phyloP scores from a whole-genome alignment of 2,797 vertebrate genomes.

The Sebastes matsubarae region DNA sequence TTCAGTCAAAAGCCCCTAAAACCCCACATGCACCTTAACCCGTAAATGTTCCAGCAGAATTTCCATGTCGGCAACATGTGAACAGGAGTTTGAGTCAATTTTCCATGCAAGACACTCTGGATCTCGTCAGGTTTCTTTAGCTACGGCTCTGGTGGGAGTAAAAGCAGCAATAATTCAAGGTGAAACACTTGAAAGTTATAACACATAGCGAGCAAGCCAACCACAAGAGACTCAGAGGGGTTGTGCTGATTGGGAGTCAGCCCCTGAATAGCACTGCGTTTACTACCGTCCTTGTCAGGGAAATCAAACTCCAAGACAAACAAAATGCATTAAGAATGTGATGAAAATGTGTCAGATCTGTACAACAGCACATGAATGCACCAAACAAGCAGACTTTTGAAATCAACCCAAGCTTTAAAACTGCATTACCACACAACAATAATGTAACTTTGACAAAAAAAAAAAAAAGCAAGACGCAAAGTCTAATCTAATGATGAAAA shows the following conservation, averaged over 20 bases:
- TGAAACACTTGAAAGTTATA: neutral
- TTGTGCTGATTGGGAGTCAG: constrained; percentile 24
- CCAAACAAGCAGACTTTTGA: constrained; percentile 29
- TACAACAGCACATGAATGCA: constrained; percentile 20
- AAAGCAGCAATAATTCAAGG: constrained; percentile 56
- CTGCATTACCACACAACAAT: constrained; percentile 27
- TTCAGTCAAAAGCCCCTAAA: constrained; percentile 48
- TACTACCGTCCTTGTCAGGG: neutral
- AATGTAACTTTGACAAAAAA: constrained; percentile 2
- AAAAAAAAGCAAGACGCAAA: neutral
- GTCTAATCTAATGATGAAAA: constrained; percentile 5
- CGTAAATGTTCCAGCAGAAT: constrained; percentile 45
- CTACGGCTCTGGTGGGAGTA: constrained; percentile 27
- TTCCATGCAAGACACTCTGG: constrained; percentile 47
- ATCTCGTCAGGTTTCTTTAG: constrained; percentile 26
- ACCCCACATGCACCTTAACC: constrained; percentile 45
- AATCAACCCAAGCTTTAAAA: constrained; percentile 26
- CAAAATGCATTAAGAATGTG: neutral
- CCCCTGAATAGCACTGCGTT: neutral
- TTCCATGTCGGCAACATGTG: constrained; percentile 32
- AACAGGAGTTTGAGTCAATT: constrained; percentile 8
- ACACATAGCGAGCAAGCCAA: constrained; percentile 9
- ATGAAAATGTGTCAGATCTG: constrained; percentile 6
- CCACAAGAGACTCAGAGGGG: neutral
- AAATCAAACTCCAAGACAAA: constrained; percentile 22